These are phyloP conservation scores for Telenomus remus DNA, from an alignment of 1,140 invertebrate species.

Conservation along the genomic window DNA sequence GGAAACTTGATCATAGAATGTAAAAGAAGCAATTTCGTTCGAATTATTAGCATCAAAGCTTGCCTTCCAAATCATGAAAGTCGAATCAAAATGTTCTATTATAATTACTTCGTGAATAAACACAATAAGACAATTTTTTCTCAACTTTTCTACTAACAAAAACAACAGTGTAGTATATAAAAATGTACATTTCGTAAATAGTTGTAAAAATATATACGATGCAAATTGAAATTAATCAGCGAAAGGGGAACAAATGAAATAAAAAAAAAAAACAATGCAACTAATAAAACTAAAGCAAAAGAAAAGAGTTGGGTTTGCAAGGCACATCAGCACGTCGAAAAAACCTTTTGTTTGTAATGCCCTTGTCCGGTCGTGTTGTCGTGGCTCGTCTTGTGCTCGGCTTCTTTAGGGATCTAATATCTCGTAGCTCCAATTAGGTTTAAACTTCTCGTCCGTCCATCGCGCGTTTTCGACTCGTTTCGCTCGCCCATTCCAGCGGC, in stretches of 20 bases:
- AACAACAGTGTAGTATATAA: too few relatives aligned
- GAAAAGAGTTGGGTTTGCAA: constrained; percentile 11
- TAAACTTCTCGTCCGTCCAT: constrained; percentile 55
- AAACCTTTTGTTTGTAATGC: constrained; percentile 55
- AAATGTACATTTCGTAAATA: too few relatives aligned
- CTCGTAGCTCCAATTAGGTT: constrained; percentile 62
- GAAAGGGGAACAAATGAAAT: constrained; percentile 21
- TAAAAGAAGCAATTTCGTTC: constrained; percentile 58
- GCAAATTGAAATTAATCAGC: constrained; percentile 55
- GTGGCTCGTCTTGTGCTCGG: constrained; percentile 45
- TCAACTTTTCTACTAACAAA: too few relatives aligned
- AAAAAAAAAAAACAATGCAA: constrained; percentile 6
- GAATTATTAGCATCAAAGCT: constrained; percentile 54
- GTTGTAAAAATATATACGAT: constrained; percentile 9
- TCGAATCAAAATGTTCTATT: constrained; percentile 38
- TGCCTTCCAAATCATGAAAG: constrained; percentile 45
- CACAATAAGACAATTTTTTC: too few relatives aligned
- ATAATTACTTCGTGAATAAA: background rate
- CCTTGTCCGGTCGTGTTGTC: constrained; percentile 50
- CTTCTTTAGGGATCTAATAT: constrained; percentile 53
- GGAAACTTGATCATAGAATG: constrained; percentile 58
- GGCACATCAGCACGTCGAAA: constrained; percentile 44
- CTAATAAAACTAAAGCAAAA: constrained; percentile 43
- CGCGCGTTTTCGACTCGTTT: constrained; percentile 37
- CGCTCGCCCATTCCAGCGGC: constrained; percentile 50